Evolutionary conservation across 2,888 invertebrate genomes (phyloP), one percentile per base, ranked within the genome.

Genomic region (Saturnia pavonia): DNA sequence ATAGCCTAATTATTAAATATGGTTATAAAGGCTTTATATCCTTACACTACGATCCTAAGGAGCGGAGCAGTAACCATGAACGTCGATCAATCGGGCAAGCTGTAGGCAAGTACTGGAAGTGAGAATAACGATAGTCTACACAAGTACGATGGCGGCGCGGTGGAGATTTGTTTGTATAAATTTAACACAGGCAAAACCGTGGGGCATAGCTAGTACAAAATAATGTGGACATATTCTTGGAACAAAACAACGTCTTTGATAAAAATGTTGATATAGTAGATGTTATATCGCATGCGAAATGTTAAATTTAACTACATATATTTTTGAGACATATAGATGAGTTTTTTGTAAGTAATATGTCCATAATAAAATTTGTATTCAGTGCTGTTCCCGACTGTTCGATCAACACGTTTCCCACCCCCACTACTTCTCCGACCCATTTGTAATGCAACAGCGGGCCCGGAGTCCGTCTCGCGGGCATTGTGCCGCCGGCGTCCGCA

Each of bases 321-420:
- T 54, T 8, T 19, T 54, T 54, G n/a, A 22, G 54, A 54, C 54
- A 54, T 54, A 54, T 22, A n/a, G 22, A 54, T 54, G 22, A 8
- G n/a, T n/a, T 22, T 63, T 63, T 63, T 34, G 34, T 63, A 25
- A 48, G 51, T 51, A 66, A 16, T 65, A 43, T 70, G 42, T 66
- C 45, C 25, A 27, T 40, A 19, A 75, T 78, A 76, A 77, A 78
- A 89, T 91, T 88, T 83, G 85, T 87, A 89, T 88, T 89, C 88
- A 80, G 80, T 78, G 78, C 82, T 85, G 86, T 92, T 92, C 93
- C 93, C 90, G 91, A 88, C 80, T 89, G 88, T 88, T 87, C 89
- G 88, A 89, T 82, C 89, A 86, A 87, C 89, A 89, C 90, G 90
- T 90, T 92, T 94, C 93, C 92, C 93, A 93, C 93, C 94, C 93